Evolutionary conservation across 1,140 invertebrate genomes (phyloP).

Genomic region (Camponotus vicinus): DNA sequence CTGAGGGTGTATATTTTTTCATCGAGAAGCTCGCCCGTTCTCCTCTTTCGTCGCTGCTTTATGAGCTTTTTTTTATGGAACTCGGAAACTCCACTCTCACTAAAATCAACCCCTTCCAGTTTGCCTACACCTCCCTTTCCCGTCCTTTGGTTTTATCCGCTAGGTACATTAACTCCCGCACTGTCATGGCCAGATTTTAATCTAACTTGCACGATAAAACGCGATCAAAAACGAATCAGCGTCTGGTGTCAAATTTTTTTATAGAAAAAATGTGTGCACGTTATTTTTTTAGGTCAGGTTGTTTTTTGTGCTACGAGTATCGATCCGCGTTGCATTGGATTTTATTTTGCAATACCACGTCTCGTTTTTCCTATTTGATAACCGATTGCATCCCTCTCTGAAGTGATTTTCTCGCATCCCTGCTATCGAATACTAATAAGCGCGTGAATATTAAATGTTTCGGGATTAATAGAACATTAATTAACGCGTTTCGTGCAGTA

Average conservation of each 20-base stretch:
- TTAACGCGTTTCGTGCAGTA: conserved; percentile 12
- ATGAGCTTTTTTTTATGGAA: conserved; percentile 70
- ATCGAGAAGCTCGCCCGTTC: neutral
- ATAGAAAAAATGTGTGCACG: neutral
- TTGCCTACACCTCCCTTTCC: too few relatives aligned
- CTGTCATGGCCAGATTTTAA: conserved; percentile 64
- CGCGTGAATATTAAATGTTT: conserved; percentile 37
- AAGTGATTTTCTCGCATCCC: neutral
- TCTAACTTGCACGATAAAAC: conserved; percentile 72
- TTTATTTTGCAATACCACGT: conserved; percentile 26
- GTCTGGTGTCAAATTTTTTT: neutral
- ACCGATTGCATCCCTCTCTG: conserved; percentile 16
- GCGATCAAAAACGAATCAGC: conserved; percentile 67
- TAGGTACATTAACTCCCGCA: conserved; percentile 18
- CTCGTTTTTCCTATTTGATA: conserved; percentile 47
- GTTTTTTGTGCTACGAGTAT: neutral
- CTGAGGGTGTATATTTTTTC: conserved; percentile 4
- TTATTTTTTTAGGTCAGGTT: neutral
- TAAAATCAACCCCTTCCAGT: conserved; percentile 25
- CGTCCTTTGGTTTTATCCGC: neutral
- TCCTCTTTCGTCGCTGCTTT: conserved; percentile 35
- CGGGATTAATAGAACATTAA: conserved; percentile 46
- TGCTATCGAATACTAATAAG: conserved; percentile 45
- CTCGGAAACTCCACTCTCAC: conserved; percentile 46
- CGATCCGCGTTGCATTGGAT: conserved; percentile 13